These are phyloP conservation scores for Lutjanus erythropterus DNA, from an alignment of 2,113 vertebrate genomes.

Conservation along the genomic window DNA sequence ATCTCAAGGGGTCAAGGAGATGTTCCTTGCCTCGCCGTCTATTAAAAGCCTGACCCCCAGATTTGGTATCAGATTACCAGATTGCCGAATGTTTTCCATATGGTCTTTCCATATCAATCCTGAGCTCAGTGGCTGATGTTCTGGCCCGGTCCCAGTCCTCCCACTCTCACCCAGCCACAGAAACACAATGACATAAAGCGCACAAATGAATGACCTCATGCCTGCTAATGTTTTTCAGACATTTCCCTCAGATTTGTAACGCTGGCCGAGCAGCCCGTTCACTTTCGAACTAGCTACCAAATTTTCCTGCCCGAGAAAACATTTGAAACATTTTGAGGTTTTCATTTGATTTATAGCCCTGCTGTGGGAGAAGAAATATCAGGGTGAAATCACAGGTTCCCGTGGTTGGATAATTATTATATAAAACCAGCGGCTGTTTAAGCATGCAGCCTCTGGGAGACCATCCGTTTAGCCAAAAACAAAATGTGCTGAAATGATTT, in stretches of 20 bases:
- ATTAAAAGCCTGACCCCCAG: conserved; percentile 70
- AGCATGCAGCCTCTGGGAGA: conserved; percentile 18
- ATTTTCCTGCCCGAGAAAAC: conserved; percentile 30
- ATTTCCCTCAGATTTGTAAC: conserved; percentile 50
- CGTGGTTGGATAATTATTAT: conserved; percentile 20
- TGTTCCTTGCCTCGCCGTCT: conserved; percentile 52
- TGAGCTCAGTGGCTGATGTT: conserved; percentile 9
- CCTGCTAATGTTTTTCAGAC: conserved; percentile 60
- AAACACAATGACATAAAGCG: conserved; percentile 50
- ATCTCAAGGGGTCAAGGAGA: conserved; percentile 70
- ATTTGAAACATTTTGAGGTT: conserved; percentile 7
- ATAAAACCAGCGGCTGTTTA: conserved; percentile 25
- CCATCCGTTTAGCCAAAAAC: conserved; percentile 26
- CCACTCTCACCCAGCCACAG: conserved; percentile 27
- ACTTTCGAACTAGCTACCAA: conserved; percentile 39
- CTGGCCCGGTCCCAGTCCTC: conserved; percentile 4
- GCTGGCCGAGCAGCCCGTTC: conserved; percentile 35
- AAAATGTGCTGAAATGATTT: conserved; percentile 53
- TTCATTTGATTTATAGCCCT: conserved; percentile 39
- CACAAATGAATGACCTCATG: conserved; percentile 64
- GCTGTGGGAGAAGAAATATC: conserved; percentile 15
- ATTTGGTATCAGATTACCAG: conserved; percentile 71
- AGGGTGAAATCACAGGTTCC: conserved; percentile 35
- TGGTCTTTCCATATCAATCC: conserved; percentile 41
- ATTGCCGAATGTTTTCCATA: conserved; percentile 68